phyloP scores from a whole-genome alignment of 1,140 invertebrate species.

The Heterodera schachtii region DNA sequence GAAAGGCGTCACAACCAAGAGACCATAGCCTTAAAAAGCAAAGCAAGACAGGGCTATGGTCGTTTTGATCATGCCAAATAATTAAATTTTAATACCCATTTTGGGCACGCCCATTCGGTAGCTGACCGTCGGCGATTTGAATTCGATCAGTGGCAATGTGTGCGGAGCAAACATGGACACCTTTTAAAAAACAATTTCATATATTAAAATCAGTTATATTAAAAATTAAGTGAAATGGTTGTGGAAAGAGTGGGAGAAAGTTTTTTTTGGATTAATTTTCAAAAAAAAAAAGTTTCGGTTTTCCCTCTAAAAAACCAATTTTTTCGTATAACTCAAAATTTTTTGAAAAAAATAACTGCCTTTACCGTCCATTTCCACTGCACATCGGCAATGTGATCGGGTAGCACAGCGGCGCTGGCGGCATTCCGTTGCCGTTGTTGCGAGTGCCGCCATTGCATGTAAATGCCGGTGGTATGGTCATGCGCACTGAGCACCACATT shows the following conservation, averaged over 20 bases:
- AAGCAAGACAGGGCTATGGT: neutral
- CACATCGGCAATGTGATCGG: conserved; percentile 23
- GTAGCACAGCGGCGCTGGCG: neutral
- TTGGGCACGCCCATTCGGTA: conserved; percentile 50
- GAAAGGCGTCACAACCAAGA: neutral
- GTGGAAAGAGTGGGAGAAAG: too few relatives aligned
- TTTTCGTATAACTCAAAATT: neutral
- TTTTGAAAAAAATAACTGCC: conserved; percentile 6
- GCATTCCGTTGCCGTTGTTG: neutral
- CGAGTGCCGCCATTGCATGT: conserved; percentile 12
- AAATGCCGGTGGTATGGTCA: conserved; percentile 34
- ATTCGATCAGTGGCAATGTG: conserved; percentile 29
- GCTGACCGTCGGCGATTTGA: conserved; percentile 42
- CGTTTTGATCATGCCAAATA: neutral
- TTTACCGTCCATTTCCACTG: conserved; percentile 23
- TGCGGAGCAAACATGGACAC: conserved; percentile 13
- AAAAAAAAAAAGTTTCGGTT: too few relatives aligned
- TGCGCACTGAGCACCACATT: conserved; percentile 48
- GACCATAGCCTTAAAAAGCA: neutral
- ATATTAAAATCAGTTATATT: too few relatives aligned
- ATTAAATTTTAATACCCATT: conserved; percentile 29
- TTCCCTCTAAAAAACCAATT: too few relatives aligned
- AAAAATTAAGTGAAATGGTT: too few relatives aligned
- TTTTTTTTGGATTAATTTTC: too few relatives aligned
- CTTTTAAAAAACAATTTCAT: neutral